Conservation (phyloP, 2,888 invertebrate species). For the Pinctada fucata region DNA sequence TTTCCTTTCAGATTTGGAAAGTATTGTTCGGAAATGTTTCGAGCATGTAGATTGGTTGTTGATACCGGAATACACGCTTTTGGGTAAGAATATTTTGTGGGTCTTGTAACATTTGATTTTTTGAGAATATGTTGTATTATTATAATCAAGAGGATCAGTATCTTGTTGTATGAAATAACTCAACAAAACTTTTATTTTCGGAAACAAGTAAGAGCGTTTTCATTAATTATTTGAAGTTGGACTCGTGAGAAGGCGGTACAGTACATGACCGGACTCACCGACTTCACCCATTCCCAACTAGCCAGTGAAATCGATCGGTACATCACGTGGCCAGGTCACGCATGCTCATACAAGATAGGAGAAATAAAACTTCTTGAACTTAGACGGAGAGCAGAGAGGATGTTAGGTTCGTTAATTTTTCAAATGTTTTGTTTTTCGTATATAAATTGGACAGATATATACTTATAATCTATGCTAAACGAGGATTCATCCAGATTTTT, state of each 20-base stretch:
- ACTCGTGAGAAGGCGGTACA: conserved; percentile 64
- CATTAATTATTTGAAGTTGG: conserved; percentile 53
- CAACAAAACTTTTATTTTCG: too few relatives aligned
- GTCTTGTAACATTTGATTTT: too few relatives aligned
- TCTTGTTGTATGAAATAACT: too few relatives aligned
- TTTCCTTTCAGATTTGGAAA: conserved; percentile 53
- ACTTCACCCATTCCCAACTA: conserved; percentile 39
- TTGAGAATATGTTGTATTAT: too few relatives aligned
- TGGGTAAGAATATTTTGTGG: conserved; percentile 49
- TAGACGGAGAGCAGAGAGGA: conserved; percentile 62
- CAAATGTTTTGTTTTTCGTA: not conserved
- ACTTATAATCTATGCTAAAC: not conserved
- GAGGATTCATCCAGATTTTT: not conserved
- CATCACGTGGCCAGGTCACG: conserved; percentile 75
- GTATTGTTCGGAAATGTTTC: conserved; percentile 61
- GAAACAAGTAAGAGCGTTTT: too few relatives aligned
- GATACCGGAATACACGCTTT: conserved; percentile 62
- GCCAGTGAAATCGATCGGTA: conserved; percentile 70
- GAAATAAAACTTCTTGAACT: conserved; percentile 69
- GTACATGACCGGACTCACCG: conserved; percentile 62
- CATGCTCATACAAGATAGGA: conserved; percentile 72
- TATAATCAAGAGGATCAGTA: too few relatives aligned
- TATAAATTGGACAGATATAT: not conserved
- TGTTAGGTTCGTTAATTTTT: conserved; percentile 61
- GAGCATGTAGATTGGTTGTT: conserved; percentile 62